Conservation (phyloP, 2,113 vertebrate species). For the Lophius piscatorius region DNA sequence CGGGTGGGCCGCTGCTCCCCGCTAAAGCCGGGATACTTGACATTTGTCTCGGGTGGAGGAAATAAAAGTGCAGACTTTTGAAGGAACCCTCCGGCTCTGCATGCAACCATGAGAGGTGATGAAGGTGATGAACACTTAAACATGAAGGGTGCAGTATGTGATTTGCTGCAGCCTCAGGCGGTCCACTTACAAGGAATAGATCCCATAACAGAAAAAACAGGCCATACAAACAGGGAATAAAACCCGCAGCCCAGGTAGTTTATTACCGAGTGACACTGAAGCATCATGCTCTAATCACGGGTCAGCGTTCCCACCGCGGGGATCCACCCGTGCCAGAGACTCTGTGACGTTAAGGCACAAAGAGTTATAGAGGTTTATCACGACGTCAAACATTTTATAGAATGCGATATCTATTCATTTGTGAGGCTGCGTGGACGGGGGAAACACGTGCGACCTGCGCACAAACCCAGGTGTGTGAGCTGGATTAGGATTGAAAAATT, state of each 20-base stretch:
- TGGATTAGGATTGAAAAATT: slow-evolving; percentile 60
- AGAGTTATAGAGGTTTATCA: slow-evolving; percentile 9
- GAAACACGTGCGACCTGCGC: slow-evolving; percentile 20
- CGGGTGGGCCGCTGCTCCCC: slow-evolving; percentile 62
- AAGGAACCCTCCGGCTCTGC: slow-evolving; percentile 56
- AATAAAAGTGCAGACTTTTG: slow-evolving; percentile 70
- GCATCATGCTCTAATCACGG: slow-evolving; percentile 49
- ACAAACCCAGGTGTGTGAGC: neutral
- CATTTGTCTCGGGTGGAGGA: slow-evolving; percentile 73
- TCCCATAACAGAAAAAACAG: slow-evolving; percentile 54
- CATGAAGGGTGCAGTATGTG: slow-evolving; percentile 61
- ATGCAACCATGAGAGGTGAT: slow-evolving; percentile 59
- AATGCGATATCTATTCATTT: slow-evolving; percentile 19
- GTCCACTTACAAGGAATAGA: slow-evolving; percentile 57
- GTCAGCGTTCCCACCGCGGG: slow-evolving; percentile 33
- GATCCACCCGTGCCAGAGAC: slow-evolving; percentile 18
- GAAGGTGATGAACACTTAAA: slow-evolving; percentile 74
- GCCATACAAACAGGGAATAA: slow-evolving; percentile 62
- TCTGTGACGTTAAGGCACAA: slow-evolving; percentile 21
- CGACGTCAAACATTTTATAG: neutral
- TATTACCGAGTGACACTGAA: slow-evolving; percentile 61
- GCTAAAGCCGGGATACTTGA: slow-evolving; percentile 69
- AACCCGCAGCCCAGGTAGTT: slow-evolving; percentile 51
- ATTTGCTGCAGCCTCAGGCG: slow-evolving; percentile 64
- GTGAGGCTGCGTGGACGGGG: slow-evolving; percentile 9